Conservation (phyloP, 2,113 vertebrate species). For the Thinocorus orbignyianus region DNA sequence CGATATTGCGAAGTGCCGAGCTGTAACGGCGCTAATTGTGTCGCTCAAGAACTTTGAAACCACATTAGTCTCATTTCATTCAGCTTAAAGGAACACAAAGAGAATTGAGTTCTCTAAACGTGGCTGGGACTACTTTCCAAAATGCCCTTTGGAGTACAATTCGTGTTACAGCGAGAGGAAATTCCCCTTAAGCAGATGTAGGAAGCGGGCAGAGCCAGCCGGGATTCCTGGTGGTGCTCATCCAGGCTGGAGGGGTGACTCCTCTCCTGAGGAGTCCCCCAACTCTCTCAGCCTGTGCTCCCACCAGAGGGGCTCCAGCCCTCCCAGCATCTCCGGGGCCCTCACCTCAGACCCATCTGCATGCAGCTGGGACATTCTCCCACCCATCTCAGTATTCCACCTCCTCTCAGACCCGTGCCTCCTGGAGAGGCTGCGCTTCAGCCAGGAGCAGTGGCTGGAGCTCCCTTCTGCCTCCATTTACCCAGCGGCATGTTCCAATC, state of each 20-base stretch:
- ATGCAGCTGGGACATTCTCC: background rate
- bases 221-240: background rate
- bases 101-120: background rate
- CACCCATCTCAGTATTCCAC: background rate
- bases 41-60: background rate
- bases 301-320: too few relatives aligned
- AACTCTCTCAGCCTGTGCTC: too few relatives aligned
- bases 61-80: conserved; percentile 18
- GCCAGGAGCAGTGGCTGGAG: background rate
- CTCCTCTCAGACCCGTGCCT: rapidly evolving
- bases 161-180: background rate
- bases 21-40: background rate
- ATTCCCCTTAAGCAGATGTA: background rate
- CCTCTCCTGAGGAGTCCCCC: background rate
- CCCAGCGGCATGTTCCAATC: background rate
- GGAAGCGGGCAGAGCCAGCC: background rate
- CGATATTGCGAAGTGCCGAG: background rate
- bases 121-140: background rate
- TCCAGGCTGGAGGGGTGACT: background rate
- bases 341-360: background rate
- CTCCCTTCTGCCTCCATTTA: background rate
- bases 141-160: conserved; percentile 18
- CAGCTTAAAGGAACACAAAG: background rate
- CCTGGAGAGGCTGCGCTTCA: background rate
- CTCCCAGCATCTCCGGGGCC: too few relatives aligned